Conservation (phyloP, 2,797 vertebrate genomes). For the Novumbra hubbsi region DNA sequence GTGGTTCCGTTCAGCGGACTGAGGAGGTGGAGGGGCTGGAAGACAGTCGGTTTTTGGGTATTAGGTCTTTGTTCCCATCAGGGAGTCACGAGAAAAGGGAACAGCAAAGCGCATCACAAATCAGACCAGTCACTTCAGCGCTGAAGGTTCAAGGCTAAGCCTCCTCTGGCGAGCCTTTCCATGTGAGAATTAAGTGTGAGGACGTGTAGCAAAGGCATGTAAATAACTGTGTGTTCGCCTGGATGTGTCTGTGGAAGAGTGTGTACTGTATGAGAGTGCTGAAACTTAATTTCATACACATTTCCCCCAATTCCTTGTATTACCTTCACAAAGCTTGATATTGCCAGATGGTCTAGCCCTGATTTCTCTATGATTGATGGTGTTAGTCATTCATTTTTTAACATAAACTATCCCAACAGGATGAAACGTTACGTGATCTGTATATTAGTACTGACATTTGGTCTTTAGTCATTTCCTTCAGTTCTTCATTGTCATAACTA, state of each 20-base stretch:
- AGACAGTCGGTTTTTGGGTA: constrained; percentile 27
- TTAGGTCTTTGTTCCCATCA: constrained; percentile 54
- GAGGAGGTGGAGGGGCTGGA: constrained; percentile 28
- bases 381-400: neutral
- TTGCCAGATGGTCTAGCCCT: constrained; percentile 8
- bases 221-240: neutral
- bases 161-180: constrained; percentile 32
- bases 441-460: neutral
- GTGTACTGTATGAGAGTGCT: constrained; percentile 5
- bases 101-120: constrained; percentile 51
- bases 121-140: constrained; percentile 40
- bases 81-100: constrained; percentile 43
- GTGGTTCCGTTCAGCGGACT: constrained; percentile 70
- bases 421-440: constrained; percentile 22
- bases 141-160: constrained; percentile 36
- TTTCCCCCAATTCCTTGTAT: constrained; percentile 17
- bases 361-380: constrained; percentile 24
- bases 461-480: neutral
- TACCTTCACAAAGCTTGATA: constrained; percentile 17
- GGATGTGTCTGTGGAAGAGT: neutral
- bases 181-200: constrained; percentile 13
- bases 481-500: neutral
- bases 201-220: neutral
- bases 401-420: constrained; percentile 13
- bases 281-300: constrained; percentile 31